Evolutionary conservation across 2,113 vertebrate species (phyloP).

Genomic region (Platanista minor): DNA sequence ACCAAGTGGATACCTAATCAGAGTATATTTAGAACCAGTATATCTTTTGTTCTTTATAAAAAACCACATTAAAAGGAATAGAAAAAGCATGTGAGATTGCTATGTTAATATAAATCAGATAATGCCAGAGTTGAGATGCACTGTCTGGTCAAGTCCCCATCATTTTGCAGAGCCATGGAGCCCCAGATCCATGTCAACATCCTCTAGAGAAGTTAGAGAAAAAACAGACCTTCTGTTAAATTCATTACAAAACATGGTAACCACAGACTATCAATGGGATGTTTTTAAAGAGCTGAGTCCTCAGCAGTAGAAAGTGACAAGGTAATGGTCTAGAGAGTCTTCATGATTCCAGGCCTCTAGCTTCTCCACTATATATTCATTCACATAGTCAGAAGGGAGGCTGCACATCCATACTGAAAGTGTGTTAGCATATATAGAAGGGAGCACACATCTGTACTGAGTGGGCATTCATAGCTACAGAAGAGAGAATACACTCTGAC

Average conservation of each 20-base stretch:
- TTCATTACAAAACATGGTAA: background rate
- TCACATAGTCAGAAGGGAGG: background rate
- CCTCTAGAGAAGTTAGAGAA: background rate
- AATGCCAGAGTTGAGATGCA: background rate
- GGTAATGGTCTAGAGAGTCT: background rate
- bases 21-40: background rate
- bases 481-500: background rate
- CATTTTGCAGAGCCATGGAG: background rate
- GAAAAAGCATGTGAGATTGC: background rate
- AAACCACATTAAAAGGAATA: background rate
- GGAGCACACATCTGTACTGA: background rate
- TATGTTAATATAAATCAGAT: background rate
- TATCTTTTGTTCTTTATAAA: background rate
- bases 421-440: fast-evolving
- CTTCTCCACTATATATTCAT: background rate
- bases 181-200: fast-evolving
- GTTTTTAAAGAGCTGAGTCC: background rate
- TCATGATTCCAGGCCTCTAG: background rate
- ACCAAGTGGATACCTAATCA: background rate
- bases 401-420: no score
- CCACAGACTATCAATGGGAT: fast-evolving
- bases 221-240: background rate
- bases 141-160: fast-evolving
- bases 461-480: no score
- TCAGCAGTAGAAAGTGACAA: background rate